phyloP scores from a whole-genome alignment of 2,797 vertebrate genomes.

The Chelon labrosus region DNA sequence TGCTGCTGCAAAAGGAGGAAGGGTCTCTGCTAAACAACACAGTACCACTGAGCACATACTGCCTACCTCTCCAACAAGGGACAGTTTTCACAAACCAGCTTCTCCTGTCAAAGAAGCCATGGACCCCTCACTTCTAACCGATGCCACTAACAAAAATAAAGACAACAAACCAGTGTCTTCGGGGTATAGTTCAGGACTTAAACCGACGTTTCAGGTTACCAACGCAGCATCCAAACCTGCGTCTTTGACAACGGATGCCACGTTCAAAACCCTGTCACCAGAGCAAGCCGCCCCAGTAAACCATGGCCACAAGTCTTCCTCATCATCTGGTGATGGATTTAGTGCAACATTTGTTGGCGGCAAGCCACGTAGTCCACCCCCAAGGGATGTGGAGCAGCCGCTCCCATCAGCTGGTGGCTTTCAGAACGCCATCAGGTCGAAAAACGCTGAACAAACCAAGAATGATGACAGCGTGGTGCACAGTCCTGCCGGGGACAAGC shows the following conservation, averaged over 20 bases:
- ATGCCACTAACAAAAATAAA: constrained; percentile 66
- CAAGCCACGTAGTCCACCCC: constrained; percentile 64
- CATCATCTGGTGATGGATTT: constrained; percentile 72
- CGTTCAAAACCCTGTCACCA: constrained; percentile 68
- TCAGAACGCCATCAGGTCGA: constrained; percentile 62
- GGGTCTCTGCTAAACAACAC: constrained; percentile 59
- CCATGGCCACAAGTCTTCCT: constrained; percentile 63
- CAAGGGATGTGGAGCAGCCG: constrained; percentile 71
- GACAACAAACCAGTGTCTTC: constrained; percentile 59
- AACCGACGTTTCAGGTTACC: constrained; percentile 57
- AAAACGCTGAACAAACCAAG: constrained; percentile 60
- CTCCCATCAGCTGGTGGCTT: constrained; percentile 51
- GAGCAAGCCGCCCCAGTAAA: constrained; percentile 57
- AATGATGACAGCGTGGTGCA: constrained; percentile 48
- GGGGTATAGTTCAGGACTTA: constrained; percentile 50
- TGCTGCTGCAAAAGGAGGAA: constrained; percentile 71
- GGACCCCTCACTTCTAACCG: constrained; percentile 43
- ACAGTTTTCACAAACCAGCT: constrained; percentile 58
- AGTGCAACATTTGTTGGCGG: constrained; percentile 59
- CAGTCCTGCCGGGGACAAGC: constrained; percentile 54
- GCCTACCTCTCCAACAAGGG: constrained; percentile 69
- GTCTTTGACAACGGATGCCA: constrained; percentile 53
- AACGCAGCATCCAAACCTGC: constrained; percentile 58
- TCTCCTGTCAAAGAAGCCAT: constrained; percentile 63
- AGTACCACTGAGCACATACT: constrained; percentile 60